phyloP scores from a whole-genome alignment of 2,888 invertebrate genomes.

The Lacanobia wlatinum region DNA sequence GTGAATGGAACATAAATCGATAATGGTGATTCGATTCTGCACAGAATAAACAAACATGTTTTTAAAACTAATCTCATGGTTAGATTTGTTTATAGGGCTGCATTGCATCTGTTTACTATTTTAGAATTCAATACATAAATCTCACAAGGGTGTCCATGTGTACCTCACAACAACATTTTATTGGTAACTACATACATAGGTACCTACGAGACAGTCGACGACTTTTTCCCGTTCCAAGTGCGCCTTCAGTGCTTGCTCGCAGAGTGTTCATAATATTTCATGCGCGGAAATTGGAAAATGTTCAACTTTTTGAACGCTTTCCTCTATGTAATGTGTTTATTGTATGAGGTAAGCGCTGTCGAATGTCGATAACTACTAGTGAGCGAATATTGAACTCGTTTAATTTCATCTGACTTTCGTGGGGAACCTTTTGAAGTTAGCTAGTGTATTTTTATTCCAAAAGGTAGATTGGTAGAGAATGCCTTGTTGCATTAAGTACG shows the following conservation, averaged over 20 bases:
- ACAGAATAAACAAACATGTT: no score
- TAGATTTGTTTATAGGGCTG: no score
- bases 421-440: not conserved
- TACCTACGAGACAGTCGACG: slow-evolving; percentile 48
- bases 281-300: slow-evolving; percentile 65
- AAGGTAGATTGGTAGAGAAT: not conserved
- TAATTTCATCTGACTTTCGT: not conserved
- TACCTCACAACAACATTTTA: slow-evolving; percentile 28
- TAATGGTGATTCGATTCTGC: no score
- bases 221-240: slow-evolving; percentile 61
- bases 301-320: slow-evolving; percentile 55
- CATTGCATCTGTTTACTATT: not conserved
- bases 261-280: slow-evolving; percentile 64
- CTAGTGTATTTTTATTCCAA: not conserved
- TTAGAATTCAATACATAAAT: slow-evolving; percentile 17
- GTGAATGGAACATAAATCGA: no score
- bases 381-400: slow-evolving; percentile 9
- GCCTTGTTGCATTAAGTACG: not conserved
- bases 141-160: not conserved
- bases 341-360: slow-evolving; percentile 19
- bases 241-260: slow-evolving; percentile 49
- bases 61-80: no score
- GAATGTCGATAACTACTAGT: slow-evolving; percentile 25
- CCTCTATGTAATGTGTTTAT: slow-evolving; percentile 33
- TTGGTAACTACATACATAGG: slow-evolving; percentile 38